Evolutionary conservation across 2,888 invertebrate genomes (phyloP).

Genomic region (Dorcus hopei): DNA sequence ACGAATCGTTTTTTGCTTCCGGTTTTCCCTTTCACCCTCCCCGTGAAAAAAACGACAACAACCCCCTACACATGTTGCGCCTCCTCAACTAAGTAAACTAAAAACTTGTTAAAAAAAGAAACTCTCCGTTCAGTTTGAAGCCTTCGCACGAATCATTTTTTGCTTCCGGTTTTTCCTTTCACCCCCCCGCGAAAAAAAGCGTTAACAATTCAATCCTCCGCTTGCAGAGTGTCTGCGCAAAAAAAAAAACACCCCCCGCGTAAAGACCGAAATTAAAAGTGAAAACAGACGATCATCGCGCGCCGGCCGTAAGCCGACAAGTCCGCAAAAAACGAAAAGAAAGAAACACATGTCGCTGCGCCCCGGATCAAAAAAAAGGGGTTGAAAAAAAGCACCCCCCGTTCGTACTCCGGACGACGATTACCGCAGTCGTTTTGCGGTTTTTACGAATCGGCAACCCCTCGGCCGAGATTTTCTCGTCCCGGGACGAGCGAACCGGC

Average conservation of each 20-base stretch:
- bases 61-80: too few species aligned
- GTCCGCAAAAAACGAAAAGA: background rate
- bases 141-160: too few species aligned
- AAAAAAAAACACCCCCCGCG: background rate
- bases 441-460: constrained; percentile 38
- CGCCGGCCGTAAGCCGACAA: too few species aligned
- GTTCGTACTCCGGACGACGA: constrained; percentile 41
- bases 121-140: too few species aligned
- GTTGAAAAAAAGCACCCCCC: constrained; percentile 28
- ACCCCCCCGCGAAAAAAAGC: background rate
- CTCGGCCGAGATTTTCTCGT: constrained; percentile 3
- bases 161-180: too few species aligned
- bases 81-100: too few species aligned
- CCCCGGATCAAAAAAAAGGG: constrained; percentile 11
- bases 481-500: background rate
- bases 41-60: too few species aligned
- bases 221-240: background rate
- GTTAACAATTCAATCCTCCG: background rate
- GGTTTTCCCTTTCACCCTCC: too few species aligned
- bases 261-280: background rate
- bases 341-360: constrained; percentile 41
- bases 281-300: constrained; percentile 1
- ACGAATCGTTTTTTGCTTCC: too few species aligned
- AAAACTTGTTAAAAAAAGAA: too few species aligned
- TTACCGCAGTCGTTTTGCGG: constrained; percentile 40